These are phyloP conservation scores for Diadophis punctatus DNA, from an alignment of 2,113 vertebrate species.

Conservation along the genomic window DNA sequence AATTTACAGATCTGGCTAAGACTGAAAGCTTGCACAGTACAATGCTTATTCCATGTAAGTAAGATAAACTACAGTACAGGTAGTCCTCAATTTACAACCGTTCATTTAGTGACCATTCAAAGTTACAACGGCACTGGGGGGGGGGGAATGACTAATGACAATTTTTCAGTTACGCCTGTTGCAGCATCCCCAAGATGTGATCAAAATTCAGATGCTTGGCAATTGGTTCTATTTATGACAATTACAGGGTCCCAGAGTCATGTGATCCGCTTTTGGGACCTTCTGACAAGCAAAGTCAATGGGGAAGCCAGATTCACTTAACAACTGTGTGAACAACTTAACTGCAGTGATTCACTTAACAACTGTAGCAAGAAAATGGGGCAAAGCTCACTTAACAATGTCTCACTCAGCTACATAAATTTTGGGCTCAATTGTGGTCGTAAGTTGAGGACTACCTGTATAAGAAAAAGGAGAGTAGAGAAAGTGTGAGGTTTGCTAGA, in stretches of 20 bases:
- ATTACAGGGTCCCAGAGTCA: not conserved
- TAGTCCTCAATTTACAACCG: not conserved
- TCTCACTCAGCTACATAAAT: not conserved
- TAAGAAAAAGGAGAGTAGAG: not conserved
- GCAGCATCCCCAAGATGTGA: not conserved
- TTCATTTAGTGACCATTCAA: not conserved
- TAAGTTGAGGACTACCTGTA: not conserved
- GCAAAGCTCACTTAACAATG: not conserved
- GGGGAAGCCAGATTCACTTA: not conserved
- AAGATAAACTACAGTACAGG: not conserved
- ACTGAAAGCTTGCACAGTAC: not conserved
- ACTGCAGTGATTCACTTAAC: not conserved
- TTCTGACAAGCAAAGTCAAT: not conserved
- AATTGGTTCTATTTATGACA: not conserved
- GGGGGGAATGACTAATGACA: not conserved
- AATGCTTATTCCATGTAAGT: not conserved
- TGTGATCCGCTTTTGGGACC: not conserved
- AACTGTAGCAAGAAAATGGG: not conserved
- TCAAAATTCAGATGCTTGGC: not conserved
- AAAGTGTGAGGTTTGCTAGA: not conserved
- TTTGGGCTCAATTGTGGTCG: not conserved
- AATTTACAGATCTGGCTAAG: not conserved
- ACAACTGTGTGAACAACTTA: not conserved
- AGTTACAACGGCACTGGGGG: not conserved
- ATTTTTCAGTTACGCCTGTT: not conserved